phyloP scores from a whole-genome alignment of 2,888 invertebrate genomes.

The Octonoba sinensis region DNA sequence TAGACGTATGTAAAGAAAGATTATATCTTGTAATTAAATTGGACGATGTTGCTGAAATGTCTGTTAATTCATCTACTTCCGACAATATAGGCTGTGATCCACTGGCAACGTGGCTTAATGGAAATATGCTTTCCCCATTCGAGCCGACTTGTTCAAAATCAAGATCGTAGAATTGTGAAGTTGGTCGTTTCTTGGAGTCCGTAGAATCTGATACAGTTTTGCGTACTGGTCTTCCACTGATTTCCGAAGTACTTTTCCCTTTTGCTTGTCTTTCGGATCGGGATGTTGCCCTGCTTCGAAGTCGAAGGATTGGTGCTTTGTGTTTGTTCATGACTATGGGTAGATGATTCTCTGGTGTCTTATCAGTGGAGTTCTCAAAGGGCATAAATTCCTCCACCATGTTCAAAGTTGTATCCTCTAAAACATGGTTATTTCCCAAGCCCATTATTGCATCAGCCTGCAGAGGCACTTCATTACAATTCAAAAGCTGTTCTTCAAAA shows the following conservation, averaged over 20 bases:
- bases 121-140: conserved; percentile 24
- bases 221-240: conserved; percentile 11
- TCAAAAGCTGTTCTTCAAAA: conserved; percentile 13
- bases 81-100: conserved; percentile 47
- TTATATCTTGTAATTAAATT: conserved; percentile 7
- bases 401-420: conserved; percentile 31
- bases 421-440: conserved; percentile 44
- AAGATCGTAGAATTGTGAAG: conserved; percentile 57
- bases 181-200: conserved; percentile 43
- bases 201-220: conserved; percentile 13
- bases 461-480: conserved; percentile 34
- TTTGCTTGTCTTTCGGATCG: conserved; percentile 53
- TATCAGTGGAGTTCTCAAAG: conserved; percentile 18
- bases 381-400: conserved; percentile 49
- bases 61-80: conserved; percentile 26
- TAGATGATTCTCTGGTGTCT: conserved; percentile 9
- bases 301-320: conserved; percentile 33
- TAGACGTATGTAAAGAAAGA: conserved; percentile 49
- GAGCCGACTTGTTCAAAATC: conserved; percentile 19
- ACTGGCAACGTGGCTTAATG: conserved; percentile 24
- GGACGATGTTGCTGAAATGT: conserved; percentile 14
- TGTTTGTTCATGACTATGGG: conserved; percentile 28
- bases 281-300: conserved; percentile 41
- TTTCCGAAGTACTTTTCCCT: conserved; percentile 56
- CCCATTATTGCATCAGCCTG: conserved; percentile 51